These are phyloP conservation scores for Lutraria lutraria DNA, from an alignment of 2,888 invertebrate genomes.

Conservation along the genomic window DNA sequence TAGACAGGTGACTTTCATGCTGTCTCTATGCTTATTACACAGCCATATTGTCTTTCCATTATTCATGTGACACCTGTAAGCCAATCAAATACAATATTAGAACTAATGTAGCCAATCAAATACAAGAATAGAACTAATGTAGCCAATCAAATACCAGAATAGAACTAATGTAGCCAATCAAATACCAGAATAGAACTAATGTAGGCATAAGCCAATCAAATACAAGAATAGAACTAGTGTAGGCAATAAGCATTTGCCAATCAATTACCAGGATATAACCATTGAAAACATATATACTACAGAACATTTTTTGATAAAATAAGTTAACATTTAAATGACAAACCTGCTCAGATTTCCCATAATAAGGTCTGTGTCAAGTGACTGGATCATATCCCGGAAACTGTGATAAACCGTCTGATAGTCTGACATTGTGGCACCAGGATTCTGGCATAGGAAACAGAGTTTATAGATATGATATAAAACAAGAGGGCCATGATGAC, in stretches of 20 bases:
- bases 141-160: too few relatives aligned
- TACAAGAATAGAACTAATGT: too few relatives aligned
- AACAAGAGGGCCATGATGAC: too few relatives aligned
- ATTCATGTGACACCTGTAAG: constrained; percentile 78
- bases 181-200: too few relatives aligned
- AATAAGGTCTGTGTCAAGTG: constrained; percentile 66
- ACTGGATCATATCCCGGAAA: constrained; percentile 73
- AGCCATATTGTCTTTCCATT: constrained; percentile 83
- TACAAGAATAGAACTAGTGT: too few relatives aligned
- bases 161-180: too few relatives aligned
- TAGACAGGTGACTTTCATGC: constrained; percentile 79
- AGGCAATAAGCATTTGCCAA: too few relatives aligned
- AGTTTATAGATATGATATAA: not conserved
- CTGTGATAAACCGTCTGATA: constrained; percentile 75
- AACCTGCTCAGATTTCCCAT: constrained; percentile 75
- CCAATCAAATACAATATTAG: not conserved
- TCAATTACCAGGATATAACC: too few relatives aligned
- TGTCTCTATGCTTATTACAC: constrained; percentile 79
- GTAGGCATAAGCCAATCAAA: too few relatives aligned
- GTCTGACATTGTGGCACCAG: constrained; percentile 73
- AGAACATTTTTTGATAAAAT: too few relatives aligned
- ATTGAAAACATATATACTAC: too few relatives aligned
- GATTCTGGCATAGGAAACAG: constrained; percentile 65
- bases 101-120: too few relatives aligned
- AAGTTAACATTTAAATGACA: not conserved